phyloP scores from a whole-genome alignment of 2,888 invertebrate species.

The Sturmia bella region DNA sequence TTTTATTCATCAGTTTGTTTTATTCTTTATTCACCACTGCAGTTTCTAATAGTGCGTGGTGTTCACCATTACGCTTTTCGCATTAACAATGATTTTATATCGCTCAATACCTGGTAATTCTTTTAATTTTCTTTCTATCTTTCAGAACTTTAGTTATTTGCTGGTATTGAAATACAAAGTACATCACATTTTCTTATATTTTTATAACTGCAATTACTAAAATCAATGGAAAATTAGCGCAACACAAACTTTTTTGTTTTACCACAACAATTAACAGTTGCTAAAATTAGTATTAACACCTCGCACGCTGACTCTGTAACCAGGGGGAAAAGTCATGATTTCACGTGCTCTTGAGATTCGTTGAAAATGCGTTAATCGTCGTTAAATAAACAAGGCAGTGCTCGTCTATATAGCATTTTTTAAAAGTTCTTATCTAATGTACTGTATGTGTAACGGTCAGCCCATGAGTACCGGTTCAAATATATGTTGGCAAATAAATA shows the following conservation, averaged over 20 bases:
- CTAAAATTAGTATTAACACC: neutral
- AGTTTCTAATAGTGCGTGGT: conserved; percentile 45
- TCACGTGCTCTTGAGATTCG: too few species aligned
- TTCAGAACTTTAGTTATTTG: neutral
- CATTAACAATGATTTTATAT: neutral
- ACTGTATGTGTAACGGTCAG: too few species aligned
- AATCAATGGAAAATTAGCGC: conserved; percentile 23
- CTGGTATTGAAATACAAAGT: neutral
- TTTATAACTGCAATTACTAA: neutral
- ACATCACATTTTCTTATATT: neutral
- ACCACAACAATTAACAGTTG: conserved; percentile 43
- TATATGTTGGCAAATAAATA: too few species aligned
- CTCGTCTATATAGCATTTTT: too few species aligned
- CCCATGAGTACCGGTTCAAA: too few species aligned
- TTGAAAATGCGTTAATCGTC: too few species aligned
- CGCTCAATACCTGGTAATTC: neutral
- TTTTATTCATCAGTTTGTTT: conserved; percentile 46
- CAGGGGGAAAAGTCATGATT: too few species aligned
- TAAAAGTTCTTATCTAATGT: too few species aligned
- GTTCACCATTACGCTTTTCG: conserved; percentile 42
- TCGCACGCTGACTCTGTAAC: too few species aligned
- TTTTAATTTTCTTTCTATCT: neutral
- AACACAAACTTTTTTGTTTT: conserved; percentile 26
- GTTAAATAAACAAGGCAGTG: too few species aligned
- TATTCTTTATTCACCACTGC: conserved; percentile 29